phyloP scores from a whole-genome alignment of 2,113 vertebrate genomes.

The Xerus inauris region DNA sequence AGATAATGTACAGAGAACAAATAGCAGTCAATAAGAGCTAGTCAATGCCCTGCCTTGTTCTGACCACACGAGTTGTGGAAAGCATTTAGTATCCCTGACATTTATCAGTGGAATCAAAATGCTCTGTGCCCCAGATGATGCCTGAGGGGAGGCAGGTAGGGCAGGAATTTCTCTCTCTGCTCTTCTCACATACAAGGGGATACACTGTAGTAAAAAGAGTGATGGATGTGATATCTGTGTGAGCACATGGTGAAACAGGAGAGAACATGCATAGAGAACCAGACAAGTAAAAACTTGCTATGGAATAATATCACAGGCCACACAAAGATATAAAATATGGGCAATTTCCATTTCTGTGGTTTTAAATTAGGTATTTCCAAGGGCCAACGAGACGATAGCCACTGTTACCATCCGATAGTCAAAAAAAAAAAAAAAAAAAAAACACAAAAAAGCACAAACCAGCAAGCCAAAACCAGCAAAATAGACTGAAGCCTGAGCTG shows the following conservation, averaged over 20 bases:
- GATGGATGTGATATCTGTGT: not conserved
- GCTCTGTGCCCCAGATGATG: not conserved
- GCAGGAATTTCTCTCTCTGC: not conserved
- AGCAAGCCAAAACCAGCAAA: not conserved
- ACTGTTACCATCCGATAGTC: constrained; percentile 1
- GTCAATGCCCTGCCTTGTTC: not conserved
- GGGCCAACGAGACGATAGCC: constrained; percentile 37
- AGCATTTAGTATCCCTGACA: not conserved
- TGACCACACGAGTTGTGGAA: not conserved
- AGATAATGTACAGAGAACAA: not conserved
- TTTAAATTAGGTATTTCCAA: constrained; percentile 40
- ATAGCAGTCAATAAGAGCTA: not conserved
- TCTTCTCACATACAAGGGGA: not conserved
- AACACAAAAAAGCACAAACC: not conserved
- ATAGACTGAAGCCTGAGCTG: not conserved
- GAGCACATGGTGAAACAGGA: not conserved
- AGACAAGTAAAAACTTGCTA: not conserved
- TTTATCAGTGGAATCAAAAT: not conserved
- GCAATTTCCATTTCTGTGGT: not conserved
- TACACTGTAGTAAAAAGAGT: not conserved
- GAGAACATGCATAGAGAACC: not conserved
- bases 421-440: not conserved
- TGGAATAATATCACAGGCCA: not conserved
- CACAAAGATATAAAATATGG: rapidly evolving
- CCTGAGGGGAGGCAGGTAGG: not conserved